phyloP scores from a whole-genome alignment of 2,113 vertebrate species.

The Scophthalmus maximus region DNA sequence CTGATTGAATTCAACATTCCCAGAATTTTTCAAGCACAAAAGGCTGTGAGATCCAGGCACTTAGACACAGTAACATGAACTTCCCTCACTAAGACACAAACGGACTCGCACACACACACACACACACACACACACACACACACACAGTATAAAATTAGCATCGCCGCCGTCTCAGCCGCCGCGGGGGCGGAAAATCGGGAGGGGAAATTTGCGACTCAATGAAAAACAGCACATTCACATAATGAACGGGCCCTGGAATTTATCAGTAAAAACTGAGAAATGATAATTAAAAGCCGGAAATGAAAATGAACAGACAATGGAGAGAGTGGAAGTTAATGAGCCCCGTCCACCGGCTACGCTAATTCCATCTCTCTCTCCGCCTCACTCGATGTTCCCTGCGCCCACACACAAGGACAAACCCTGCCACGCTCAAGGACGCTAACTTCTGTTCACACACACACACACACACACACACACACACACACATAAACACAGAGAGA shows the following conservation, averaged over 20 bases:
- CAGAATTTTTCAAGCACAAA: background rate
- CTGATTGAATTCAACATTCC: no score
- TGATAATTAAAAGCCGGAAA: slow-evolving; percentile 27
- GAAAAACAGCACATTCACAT: background rate
- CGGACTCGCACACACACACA: background rate
- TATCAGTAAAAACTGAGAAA: background rate
- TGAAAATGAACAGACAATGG: slow-evolving; percentile 18
- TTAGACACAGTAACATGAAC: background rate
- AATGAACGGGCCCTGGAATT: background rate
- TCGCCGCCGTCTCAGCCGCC: background rate
- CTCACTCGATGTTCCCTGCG: background rate
- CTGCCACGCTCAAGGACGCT: background rate
- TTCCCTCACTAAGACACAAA: background rate
- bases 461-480: background rate
- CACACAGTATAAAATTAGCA: background rate
- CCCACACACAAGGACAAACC: background rate
- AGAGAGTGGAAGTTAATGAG: slow-evolving; percentile 14
- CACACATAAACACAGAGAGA: background rate
- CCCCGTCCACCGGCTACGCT: background rate
- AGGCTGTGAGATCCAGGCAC: background rate
- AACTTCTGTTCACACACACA: background rate
- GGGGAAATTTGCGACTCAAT: slow-evolving; percentile 9
- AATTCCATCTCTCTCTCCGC: background rate
- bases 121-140: background rate
- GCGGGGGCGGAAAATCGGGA: background rate